Conservation (phyloP, 2,113 vertebrate genomes). For the Castor canadensis region DNA sequence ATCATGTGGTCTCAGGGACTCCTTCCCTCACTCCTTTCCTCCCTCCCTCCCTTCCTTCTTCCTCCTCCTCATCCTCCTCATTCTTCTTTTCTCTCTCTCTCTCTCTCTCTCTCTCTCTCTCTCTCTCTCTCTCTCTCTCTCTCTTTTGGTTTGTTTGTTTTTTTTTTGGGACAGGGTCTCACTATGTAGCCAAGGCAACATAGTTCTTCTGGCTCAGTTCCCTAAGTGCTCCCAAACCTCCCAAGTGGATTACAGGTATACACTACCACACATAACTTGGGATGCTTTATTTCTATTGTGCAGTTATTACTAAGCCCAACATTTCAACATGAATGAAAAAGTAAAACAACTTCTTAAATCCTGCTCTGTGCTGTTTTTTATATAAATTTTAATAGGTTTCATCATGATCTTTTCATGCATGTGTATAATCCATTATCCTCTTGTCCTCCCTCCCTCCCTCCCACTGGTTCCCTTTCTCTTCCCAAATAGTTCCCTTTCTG, state of each 20-base stretch:
- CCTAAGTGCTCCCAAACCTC: no score
- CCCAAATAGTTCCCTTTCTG: no score
- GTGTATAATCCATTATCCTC: no score
- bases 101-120: no score
- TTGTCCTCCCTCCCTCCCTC: no score
- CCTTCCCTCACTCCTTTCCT: accelerated
- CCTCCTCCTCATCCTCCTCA: background rate
- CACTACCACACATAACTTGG: no score
- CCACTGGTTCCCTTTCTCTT: no score
- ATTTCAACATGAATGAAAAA: background rate
- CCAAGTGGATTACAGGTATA: background rate
- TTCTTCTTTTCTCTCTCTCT: background rate
- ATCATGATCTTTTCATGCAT: no score
- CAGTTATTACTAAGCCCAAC: background rate
- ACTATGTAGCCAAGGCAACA: background rate
- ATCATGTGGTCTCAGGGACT: background rate
- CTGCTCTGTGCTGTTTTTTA: background rate
- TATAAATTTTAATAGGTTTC: no score
- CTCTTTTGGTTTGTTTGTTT: background rate
- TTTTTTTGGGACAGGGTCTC: background rate
- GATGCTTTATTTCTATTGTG: background rate
- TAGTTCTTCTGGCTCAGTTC: background rate
- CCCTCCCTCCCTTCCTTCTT: accelerated
- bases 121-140: background rate
- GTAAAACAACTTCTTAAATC: background rate